Evolutionary conservation across 1,140 invertebrate genomes (phyloP).

Genomic region (Orchestia grillus): DNA sequence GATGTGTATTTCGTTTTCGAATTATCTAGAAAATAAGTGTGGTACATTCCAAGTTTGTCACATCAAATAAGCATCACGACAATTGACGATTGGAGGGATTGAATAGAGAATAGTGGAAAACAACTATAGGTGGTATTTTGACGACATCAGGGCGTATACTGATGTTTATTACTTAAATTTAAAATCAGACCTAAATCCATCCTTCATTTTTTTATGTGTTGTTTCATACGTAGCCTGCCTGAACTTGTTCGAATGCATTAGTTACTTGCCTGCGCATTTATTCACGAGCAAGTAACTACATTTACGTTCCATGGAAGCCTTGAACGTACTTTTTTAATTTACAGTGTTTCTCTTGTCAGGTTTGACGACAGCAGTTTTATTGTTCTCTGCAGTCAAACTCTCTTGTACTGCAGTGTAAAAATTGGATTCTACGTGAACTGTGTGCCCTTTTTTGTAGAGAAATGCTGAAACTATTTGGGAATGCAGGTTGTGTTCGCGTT

Average conservation of each 20-base stretch:
- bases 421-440: not conserved
- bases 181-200: not conserved
- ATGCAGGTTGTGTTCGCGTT: not conserved
- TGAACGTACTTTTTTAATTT: not conserved
- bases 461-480: not conserved
- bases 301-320: not conserved
- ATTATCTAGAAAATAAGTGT: too few species aligned
- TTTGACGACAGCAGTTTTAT: not conserved
- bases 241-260: not conserved
- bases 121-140: not conserved
- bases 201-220: not conserved
- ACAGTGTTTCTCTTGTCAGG: not conserved
- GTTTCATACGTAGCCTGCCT: not conserved
- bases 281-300: not conserved
- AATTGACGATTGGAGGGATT: not conserved
- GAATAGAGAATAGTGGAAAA: not conserved
- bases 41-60: too few species aligned
- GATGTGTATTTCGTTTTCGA: not conserved
- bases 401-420: not conserved
- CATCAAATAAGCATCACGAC: not conserved
- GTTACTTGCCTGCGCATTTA: not conserved
- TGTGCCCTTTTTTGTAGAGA: not conserved
- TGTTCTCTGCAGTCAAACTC: not conserved
- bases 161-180: not conserved
- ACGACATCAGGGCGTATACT: not conserved